Evolutionary conservation across 2,888 invertebrate genomes (phyloP).

Genomic region (Pasiphila rectangulata): DNA sequence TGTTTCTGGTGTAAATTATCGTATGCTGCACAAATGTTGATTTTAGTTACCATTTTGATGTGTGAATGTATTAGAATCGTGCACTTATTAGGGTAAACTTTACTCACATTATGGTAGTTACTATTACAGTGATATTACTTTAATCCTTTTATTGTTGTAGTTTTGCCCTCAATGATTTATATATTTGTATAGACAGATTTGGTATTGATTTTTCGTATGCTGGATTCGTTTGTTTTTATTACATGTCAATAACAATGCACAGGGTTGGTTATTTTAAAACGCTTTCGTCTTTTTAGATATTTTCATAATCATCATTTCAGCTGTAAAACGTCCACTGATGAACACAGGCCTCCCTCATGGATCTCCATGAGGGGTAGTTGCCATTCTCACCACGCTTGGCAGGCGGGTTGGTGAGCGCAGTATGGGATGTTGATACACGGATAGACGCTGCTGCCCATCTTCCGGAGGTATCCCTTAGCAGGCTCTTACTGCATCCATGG

Average conservation of each 20-base stretch:
- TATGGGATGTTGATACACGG: no score
- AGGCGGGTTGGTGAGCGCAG: no score
- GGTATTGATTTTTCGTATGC: conserved; percentile 20
- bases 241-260: conserved; percentile 29
- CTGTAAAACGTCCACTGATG: no score
- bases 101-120: conserved; percentile 18
- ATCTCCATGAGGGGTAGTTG: no score
- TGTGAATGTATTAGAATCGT: conserved; percentile 44
- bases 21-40: conserved; percentile 47
- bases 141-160: conserved; percentile 34
- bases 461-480: no score
- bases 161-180: conserved; percentile 10
- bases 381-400: no score
- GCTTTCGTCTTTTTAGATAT: conserved; percentile 14
- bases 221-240: conserved; percentile 16
- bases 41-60: conserved; percentile 65
- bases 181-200: conserved; percentile 15
- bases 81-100: conserved; percentile 35
- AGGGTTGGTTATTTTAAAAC: conserved; percentile 41
- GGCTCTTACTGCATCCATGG: no score
- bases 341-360: no score
- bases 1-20: conserved; percentile 27
- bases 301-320: no score
- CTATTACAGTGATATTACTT: conserved; percentile 68
- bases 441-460: no score